Conservation (phyloP, 2,888 invertebrate genomes). For the Coronaproctus castanopsis region DNA sequence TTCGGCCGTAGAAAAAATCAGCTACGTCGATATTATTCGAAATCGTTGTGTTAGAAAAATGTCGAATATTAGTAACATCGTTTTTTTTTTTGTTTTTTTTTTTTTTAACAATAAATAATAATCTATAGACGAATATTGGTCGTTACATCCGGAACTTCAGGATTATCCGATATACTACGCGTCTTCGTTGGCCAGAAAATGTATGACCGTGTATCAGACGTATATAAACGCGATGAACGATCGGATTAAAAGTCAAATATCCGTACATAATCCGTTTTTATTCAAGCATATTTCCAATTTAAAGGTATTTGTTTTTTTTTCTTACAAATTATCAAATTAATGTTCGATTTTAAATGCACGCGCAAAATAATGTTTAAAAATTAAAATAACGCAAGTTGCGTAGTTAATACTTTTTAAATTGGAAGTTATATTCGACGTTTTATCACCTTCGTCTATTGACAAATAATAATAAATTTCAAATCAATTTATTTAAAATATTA, state of each 20-base stretch:
- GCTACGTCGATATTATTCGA: no score
- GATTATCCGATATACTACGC: conserved; percentile 99
- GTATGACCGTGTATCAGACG: conserved; percentile 99
- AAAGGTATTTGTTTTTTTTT: conserved; percentile 42
- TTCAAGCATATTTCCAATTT: conserved; percentile 92
- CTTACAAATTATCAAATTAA: no score
- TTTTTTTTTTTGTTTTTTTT: conserved; percentile 1
- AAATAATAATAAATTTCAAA: no score
- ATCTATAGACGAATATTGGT: conserved; percentile 83
- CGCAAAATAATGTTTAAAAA: not conserved
- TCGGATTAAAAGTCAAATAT: conserved; percentile 83
- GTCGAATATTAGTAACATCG: no score
- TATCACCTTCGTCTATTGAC: not conserved
- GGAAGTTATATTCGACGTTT: not conserved
- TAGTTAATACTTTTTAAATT: not conserved
- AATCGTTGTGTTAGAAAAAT: no score
- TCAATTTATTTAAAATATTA: no score
- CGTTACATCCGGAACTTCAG: conserved; percentile 86
- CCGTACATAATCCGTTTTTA: conserved; percentile 94
- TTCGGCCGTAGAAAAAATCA: no score
- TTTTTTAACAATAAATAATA: no score
- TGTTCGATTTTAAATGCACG: not conserved
- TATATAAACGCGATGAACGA: conserved; percentile 99
- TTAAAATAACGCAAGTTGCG: not conserved
- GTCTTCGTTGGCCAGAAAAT: conserved; percentile 95